phyloP scores from a whole-genome alignment of 1,140 invertebrate genomes.

The Thaumetopoea pityocampa region DNA sequence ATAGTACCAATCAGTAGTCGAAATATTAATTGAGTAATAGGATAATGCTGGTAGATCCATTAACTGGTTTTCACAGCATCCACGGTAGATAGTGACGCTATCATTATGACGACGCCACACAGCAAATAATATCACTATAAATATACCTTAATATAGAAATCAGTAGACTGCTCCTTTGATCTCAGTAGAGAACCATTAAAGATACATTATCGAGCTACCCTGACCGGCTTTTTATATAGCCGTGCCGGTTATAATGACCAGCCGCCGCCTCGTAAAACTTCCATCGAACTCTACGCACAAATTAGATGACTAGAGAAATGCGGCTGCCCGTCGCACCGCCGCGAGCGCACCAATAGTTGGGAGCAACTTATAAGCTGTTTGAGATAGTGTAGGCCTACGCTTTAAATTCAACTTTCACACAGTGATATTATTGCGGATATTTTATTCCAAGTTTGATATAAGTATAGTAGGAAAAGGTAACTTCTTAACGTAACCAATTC shows the following conservation, averaged over 20 bases:
- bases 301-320: conserved; percentile 9
- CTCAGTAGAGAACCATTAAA: neutral
- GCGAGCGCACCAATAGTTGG: conserved; percentile 10
- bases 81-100: no score
- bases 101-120: no score
- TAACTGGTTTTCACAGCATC: no score
- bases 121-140: no score
- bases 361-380: conserved; percentile 2
- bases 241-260: conserved; percentile 7
- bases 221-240: no score
- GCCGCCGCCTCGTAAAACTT: conserved; percentile 2
- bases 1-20: no score
- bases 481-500: conserved; percentile 5
- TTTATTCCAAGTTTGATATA: conserved; percentile 8
- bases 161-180: neutral
- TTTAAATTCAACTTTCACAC: conserved; percentile 2
- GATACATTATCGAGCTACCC: neutral
- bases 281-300: conserved; percentile 1
- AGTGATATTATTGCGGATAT: conserved; percentile 6
- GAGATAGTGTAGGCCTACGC: conserved; percentile 8
- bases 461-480: neutral
- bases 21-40: no score
- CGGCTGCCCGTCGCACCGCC: conserved; percentile 7
- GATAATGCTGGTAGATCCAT: no score
- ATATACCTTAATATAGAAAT: no score